These are phyloP conservation scores for Cyanocitta stelleri DNA, from an alignment of 2,113 vertebrate genomes.

Conservation along the genomic window DNA sequence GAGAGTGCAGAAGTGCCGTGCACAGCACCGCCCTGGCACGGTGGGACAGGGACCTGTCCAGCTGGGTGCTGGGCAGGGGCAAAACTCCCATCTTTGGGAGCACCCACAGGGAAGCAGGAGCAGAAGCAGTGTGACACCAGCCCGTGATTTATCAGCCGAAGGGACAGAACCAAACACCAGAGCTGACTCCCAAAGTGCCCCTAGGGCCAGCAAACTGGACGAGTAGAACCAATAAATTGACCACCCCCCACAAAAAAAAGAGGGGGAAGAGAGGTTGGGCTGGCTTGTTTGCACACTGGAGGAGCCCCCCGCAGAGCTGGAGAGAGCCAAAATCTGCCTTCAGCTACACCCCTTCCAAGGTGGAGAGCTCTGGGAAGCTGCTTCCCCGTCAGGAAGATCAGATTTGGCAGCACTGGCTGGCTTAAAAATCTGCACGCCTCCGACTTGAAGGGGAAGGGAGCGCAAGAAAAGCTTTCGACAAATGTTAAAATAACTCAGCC, in stretches of 20 bases:
- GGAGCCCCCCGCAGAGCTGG: not conserved
- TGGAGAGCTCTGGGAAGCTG: conserved; percentile 44
- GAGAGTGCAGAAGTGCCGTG: accelerated
- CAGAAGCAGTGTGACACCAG: not conserved
- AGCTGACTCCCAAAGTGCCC: not conserved
- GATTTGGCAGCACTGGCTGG: not conserved
- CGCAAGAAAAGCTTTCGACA: conserved; percentile 24
- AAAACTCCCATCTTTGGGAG: not conserved
- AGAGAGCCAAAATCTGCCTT: conserved; percentile 39
- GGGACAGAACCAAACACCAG: not conserved
- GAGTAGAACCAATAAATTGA: not conserved
- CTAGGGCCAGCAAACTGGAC: not conserved
- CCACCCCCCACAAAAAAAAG: no score
- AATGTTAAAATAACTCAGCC: conserved; percentile 19
- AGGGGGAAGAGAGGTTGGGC: not conserved
- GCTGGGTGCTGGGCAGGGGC: not conserved
- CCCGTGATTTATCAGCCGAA: not conserved
- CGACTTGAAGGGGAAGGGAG: conserved; percentile 14
- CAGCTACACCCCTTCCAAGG: conserved; percentile 17
- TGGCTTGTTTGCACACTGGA: not conserved
- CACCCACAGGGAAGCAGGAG: not conserved
- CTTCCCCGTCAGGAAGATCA: conserved; percentile 46
- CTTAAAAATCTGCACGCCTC: conserved; percentile 8
- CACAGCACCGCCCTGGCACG: not conserved
- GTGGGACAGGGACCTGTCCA: accelerated